A percentile compares a stretch with the other conserved stretches of the same genome.
Conservation (phyloP, 2,113 vertebrate species). For the Gorilla gorilla region DNA sequence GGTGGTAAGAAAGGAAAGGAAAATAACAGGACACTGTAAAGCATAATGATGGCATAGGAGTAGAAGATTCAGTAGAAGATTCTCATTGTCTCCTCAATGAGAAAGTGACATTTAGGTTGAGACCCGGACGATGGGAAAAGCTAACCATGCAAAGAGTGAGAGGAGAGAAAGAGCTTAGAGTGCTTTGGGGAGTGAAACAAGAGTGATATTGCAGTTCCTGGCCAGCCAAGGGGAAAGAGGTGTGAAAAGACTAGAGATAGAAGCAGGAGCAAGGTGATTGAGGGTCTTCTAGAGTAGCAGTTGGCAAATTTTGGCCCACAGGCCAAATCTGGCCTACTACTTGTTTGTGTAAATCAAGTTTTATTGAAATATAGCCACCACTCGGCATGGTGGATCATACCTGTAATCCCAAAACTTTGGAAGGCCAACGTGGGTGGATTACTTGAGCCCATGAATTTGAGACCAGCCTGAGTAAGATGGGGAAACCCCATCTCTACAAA, state of each 20-base stretch:
- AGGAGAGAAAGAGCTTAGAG: background rate
- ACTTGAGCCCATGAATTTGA: too few relatives aligned
- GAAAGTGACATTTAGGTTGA: background rate
- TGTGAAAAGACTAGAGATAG: background rate
- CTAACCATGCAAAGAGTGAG: background rate
- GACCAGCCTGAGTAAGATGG: too few relatives aligned
- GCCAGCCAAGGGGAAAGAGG: background rate
- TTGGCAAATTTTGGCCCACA: background rate
- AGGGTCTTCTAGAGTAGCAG: background rate
- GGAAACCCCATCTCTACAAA: too few relatives aligned
- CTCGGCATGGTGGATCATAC: too few relatives aligned
- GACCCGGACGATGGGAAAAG: background rate
- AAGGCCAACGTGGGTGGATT: too few relatives aligned
- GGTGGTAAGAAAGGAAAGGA: background rate
- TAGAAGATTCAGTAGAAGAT: background rate
- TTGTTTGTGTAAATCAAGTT: background rate
- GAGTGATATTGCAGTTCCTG: background rate
- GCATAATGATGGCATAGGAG: background rate
- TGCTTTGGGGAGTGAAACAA: background rate
- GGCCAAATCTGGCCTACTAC: background rate
- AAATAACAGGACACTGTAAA: background rate
- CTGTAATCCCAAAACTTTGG: too few relatives aligned
- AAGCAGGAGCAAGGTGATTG: background rate
- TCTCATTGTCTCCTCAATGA: background rate
- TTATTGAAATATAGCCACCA: background rate